Conservation (phyloP, 2,888 invertebrate genomes). For the Pandemis cinnamomeana region DNA sequence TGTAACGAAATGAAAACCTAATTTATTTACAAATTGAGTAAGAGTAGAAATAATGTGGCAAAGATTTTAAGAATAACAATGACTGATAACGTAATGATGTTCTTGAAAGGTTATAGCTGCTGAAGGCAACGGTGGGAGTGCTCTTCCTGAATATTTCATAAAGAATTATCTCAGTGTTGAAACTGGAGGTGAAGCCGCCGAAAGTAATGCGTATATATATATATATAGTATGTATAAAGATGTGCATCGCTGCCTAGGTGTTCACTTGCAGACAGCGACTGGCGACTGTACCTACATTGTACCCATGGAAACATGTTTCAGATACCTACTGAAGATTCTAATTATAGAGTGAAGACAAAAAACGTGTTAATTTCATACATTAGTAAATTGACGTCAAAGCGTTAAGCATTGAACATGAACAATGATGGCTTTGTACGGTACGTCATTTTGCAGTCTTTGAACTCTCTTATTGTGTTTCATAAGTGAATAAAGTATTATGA, state of each 20-base stretch:
- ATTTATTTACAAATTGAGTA: too few relatives aligned
- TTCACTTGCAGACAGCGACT: too few relatives aligned
- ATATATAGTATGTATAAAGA: not conserved
- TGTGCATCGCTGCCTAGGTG: too few relatives aligned
- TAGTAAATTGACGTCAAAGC: slow-evolving; percentile 8
- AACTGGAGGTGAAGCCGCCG: not conserved
- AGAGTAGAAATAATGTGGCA: not conserved
- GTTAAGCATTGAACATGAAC: not conserved
- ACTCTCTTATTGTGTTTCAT: not conserved
- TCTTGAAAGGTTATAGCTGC: too few relatives aligned
- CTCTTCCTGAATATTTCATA: not conserved
- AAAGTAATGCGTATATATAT: not conserved
- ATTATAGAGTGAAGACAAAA: not conserved
- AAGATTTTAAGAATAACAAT: not conserved
- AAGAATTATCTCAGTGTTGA: not conserved
- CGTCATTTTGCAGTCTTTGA: slow-evolving; percentile 6
- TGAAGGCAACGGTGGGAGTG: not conserved
- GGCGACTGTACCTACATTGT: not conserved
- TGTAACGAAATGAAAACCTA: too few relatives aligned
- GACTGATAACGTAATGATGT: not conserved
- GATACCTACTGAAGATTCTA: not conserved
- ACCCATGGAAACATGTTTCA: not conserved
- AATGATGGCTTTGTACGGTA: not conserved
- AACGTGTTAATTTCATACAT: not conserved
- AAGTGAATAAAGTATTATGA: not conserved